These are phyloP conservation scores for Neoitamus cyanurus DNA, from an alignment of 2,888 invertebrate species.

Conservation along the genomic window DNA sequence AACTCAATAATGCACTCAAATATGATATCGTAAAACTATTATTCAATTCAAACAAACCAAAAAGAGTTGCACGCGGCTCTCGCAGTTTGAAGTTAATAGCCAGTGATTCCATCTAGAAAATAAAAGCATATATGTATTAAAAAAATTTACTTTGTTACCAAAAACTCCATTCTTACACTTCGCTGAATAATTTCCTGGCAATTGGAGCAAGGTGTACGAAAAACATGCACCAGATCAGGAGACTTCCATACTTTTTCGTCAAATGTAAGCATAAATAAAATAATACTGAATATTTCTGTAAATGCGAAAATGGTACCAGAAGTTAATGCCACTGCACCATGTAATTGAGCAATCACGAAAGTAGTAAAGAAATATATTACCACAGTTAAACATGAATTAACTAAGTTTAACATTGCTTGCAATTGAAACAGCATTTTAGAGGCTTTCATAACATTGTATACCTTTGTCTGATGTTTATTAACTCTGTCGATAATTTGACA, in stretches of 20 bases:
- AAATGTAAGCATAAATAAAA: background rate
- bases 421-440: background rate
- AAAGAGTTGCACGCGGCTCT: background rate
- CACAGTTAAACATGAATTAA: background rate
- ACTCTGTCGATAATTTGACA: background rate
- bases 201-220: background rate
- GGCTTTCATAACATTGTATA: background rate
- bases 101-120: background rate
- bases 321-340: background rate
- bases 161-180: background rate
- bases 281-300: background rate
- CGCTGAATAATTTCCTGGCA: background rate
- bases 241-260: background rate
- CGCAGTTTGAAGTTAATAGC: background rate
- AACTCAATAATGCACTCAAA: background rate
- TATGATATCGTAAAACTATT: background rate
- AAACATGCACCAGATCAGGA: background rate
- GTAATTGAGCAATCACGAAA: background rate
- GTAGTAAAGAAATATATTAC: background rate
- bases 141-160: too few relatives aligned
- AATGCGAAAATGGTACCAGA: background rate
- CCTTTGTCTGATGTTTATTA: background rate
- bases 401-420: background rate
- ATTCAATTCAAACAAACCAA: background rate
- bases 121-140: background rate